Percentiles rank a stretch among this genome's conserved stretches.
Conservation (phyloP, 92 coral and sea anemone species). For the Actinostola sp. region DNA sequence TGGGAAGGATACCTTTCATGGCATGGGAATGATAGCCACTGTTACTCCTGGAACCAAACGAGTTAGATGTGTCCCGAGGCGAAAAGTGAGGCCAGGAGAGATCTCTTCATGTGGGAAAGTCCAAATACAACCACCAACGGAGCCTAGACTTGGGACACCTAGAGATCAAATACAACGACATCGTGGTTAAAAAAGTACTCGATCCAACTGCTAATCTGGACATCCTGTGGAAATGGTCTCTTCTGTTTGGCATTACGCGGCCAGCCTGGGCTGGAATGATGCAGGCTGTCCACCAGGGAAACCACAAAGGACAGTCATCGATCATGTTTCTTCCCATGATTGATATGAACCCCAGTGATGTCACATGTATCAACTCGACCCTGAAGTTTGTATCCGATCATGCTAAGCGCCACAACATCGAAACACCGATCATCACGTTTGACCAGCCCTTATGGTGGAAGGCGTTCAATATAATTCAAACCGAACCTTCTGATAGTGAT, state of each 20-base stretch:
- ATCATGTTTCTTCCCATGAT: constrained; percentile 50
- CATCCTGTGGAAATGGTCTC: constrained; percentile 51
- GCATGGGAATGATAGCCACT: constrained; percentile 58
- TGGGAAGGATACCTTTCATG: constrained; percentile 55
- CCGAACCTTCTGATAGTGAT: too few relatives aligned
- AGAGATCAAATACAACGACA: constrained; percentile 45
- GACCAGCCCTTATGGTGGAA: too few relatives aligned
- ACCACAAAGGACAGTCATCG: constrained; percentile 44
- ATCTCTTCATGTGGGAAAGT: constrained; percentile 48
- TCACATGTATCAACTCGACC: constrained; percentile 36
- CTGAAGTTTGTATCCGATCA: too few relatives aligned
- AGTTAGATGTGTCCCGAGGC: constrained; percentile 36
- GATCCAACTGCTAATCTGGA: constrained; percentile 56
- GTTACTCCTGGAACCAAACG: constrained; percentile 58
- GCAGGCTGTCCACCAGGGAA: constrained; percentile 42
- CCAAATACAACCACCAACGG: constrained; percentile 38
- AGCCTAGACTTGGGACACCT: constrained; percentile 32
- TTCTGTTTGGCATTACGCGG: constrained; percentile 40
- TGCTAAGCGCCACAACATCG: too few relatives aligned
- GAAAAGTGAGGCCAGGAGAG: constrained; percentile 23
- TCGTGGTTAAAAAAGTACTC: constrained; percentile 24
- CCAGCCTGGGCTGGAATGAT: constrained; percentile 56
- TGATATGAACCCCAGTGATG: constrained; percentile 45
- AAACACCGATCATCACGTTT: too few relatives aligned
- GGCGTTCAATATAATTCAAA: too few relatives aligned